Conservation (phyloP, 2,888 invertebrate genomes). For the Dryobota labecula region DNA sequence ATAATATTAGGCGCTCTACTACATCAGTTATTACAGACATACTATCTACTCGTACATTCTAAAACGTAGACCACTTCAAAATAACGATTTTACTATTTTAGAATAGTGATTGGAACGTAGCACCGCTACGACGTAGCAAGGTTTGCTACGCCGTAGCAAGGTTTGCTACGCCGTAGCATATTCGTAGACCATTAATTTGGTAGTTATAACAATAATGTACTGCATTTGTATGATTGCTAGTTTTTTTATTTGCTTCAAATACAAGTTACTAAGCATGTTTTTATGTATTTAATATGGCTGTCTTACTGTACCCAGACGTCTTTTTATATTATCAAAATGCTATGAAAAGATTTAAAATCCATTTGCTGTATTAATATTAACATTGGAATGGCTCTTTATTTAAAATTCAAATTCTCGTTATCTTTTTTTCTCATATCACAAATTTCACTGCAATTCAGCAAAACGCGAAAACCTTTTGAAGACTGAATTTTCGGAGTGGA, state of each 20-base stretch:
- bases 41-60: neutral
- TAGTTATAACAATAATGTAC: neutral
- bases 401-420: neutral
- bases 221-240: neutral
- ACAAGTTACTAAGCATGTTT: neutral
- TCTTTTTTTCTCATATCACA: neutral
- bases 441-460: constrained; percentile 3
- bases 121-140: constrained; percentile 15
- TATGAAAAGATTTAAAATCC: constrained; percentile 16
- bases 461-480: neutral
- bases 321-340: neutral
- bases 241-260: neutral
- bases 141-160: constrained; percentile 26
- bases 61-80: constrained; percentile 24
- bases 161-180: constrained; percentile 29
- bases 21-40: neutral
- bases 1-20: neutral
- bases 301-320: neutral
- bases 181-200: neutral
- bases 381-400: neutral
- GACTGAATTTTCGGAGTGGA: neutral
- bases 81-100: constrained; percentile 18
- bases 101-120: constrained; percentile 12
- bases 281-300: neutral
- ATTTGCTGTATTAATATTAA: constrained; percentile 7